A percentile compares a stretch with the other conserved stretches of the same genome.
Evolutionary conservation across 2,113 vertebrate species (phyloP).

Genomic region (Sinosuthora webbiana): DNA sequence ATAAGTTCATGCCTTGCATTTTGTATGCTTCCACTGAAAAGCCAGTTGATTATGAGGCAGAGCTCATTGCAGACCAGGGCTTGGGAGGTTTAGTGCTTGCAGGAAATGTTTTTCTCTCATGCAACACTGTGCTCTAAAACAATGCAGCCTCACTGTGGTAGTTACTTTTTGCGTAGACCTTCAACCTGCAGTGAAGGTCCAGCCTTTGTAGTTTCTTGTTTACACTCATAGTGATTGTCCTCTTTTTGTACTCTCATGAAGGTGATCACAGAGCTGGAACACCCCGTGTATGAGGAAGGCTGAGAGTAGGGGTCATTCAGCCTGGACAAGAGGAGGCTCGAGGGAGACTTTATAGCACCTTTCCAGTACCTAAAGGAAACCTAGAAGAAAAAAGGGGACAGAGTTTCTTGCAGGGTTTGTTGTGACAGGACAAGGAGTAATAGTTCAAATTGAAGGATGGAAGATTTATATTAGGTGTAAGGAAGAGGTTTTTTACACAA

Average conservation of each 20-base stretch:
- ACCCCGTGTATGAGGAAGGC: background rate
- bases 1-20: background rate
- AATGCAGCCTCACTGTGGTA: background rate
- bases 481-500: background rate
- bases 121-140: background rate
- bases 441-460: background rate
- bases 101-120: background rate
- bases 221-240: background rate
- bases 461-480: fast-evolving
- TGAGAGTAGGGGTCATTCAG: background rate
- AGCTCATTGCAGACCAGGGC: background rate
- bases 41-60: background rate
- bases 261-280: background rate
- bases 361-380: background rate
- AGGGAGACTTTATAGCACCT: too few species aligned
- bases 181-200: background rate
- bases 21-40: background rate
- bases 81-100: background rate
- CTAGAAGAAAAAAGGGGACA: background rate
- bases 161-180: background rate
- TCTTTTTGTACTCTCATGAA: background rate
- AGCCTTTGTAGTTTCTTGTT: background rate
- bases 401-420: background rate
- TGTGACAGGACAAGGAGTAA: background rate
- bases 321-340: background rate